phyloP scores from a whole-genome alignment of 2,888 invertebrate species.

The Cyclophora albipunctata region DNA sequence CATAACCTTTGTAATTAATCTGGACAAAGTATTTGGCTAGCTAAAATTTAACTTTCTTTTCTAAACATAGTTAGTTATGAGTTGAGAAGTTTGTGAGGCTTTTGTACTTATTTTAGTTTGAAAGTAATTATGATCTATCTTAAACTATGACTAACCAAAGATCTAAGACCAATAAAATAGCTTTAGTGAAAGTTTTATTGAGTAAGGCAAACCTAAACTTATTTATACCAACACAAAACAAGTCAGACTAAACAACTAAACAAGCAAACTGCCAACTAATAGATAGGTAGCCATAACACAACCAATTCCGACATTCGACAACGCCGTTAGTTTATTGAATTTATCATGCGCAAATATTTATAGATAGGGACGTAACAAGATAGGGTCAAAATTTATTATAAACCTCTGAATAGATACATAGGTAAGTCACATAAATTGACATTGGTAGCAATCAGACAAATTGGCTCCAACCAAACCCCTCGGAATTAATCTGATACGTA shows the following conservation, averaged over 20 bases:
- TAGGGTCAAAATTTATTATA: constrained; percentile 72
- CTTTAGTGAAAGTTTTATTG: no score
- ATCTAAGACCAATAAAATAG: no score
- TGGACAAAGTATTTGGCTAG: constrained; percentile 12
- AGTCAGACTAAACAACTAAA: no score
- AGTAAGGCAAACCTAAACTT: no score
- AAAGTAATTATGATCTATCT: no score
- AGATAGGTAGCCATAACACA: constrained; percentile 17
- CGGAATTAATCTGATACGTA: constrained; percentile 70
- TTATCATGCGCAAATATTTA: constrained; percentile 75
- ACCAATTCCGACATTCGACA: constrained; percentile 42
- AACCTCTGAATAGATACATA: constrained; percentile 58
- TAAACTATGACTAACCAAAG: no score
- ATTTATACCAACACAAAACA: no score
- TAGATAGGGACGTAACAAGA: constrained; percentile 65
- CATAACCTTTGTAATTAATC: constrained; percentile 67
- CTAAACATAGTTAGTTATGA: no score
- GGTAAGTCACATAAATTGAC: constrained; percentile 62
- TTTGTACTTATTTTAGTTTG: no score
- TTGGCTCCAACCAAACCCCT: constrained; percentile 71
- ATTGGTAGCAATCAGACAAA: constrained; percentile 75
- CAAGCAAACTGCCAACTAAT: constrained; percentile 7
- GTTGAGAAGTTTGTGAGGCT: no score
- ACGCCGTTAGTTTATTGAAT: constrained; percentile 61
- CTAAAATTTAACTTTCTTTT: no score